phyloP scores from a whole-genome alignment of 2,888 invertebrate genomes.

The Lymantria monacha region DNA sequence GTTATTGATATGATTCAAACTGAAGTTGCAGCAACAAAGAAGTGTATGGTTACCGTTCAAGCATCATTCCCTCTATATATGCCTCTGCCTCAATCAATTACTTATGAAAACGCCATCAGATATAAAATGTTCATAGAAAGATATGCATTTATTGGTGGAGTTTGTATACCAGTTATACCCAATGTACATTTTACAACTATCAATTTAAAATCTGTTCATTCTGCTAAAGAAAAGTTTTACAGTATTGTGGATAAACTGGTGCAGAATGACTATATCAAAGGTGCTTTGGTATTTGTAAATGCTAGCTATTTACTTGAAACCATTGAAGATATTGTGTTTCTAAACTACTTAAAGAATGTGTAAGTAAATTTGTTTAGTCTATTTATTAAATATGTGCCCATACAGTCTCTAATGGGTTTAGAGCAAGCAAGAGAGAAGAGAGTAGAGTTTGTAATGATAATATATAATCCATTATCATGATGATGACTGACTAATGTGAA shows the following conservation, averaged over 20 bases:
- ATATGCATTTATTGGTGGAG: conserved; percentile 56
- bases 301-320: conserved; percentile 64
- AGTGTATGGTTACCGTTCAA: conserved; percentile 59
- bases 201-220: conserved; percentile 47
- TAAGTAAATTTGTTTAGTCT: conserved; percentile 46
- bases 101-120: conserved; percentile 46
- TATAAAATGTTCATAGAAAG: conserved; percentile 34
- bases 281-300: conserved; percentile 66
- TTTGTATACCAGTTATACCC: conserved; percentile 65
- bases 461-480: no score
- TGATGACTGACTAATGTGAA: no score
- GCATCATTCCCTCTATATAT: conserved; percentile 55
- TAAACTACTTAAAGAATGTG: conserved; percentile 63
- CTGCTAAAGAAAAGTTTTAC: conserved; percentile 48
- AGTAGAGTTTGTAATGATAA: no score
- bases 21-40: conserved; percentile 55
- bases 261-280: conserved; percentile 57
- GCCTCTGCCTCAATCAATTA: conserved; percentile 53
- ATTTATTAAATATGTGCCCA: neutral
- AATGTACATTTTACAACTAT: conserved; percentile 62
- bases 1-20: conserved; percentile 63
- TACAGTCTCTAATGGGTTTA: no score
- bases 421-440: no score
- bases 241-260: conserved; percentile 48
- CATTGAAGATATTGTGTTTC: conserved; percentile 62